A percentile compares a stretch with the other conserved stretches of the same genome.
Conservation (phyloP, 2,113 vertebrate species). For the Steatornis caripensis region DNA sequence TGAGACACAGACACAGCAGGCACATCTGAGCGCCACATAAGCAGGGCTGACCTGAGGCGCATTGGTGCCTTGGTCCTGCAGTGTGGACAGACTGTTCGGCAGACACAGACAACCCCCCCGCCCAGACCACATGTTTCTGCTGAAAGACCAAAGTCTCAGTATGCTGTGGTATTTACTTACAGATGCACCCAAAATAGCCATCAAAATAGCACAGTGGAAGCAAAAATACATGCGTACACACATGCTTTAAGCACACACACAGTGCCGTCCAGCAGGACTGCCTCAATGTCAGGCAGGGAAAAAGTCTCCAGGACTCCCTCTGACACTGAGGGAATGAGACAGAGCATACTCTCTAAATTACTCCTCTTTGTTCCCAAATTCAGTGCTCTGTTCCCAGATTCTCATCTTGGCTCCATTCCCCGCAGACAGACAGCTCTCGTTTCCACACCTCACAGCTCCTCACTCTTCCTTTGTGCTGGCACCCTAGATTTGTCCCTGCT, state of each 20-base stretch:
- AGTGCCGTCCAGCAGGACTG: background rate
- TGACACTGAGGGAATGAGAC: background rate
- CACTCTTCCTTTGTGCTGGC: background rate
- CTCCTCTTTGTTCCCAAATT: background rate
- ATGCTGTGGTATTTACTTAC: slow-evolving; percentile 10
- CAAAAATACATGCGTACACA: background rate
- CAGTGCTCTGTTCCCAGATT: background rate
- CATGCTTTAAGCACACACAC: background rate
- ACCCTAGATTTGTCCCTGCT: background rate
- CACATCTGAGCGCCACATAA: background rate
- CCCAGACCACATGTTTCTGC: background rate
- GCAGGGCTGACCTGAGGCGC: too few relatives aligned
- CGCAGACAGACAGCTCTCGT: background rate
- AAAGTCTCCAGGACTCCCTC: background rate
- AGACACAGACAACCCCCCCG: background rate
- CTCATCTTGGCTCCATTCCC: background rate
- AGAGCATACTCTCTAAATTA: background rate
- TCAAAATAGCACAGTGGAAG: background rate
- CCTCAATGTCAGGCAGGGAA: background rate
- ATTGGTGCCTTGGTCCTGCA: background rate
- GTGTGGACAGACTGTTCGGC: accelerated
- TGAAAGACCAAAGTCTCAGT: background rate
- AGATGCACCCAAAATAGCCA: slow-evolving; percentile 20
- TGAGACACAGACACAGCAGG: background rate
- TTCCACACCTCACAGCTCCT: background rate